A percentile compares a stretch with the other conserved stretches of the same genome.
Conservation (phyloP, 1,140 invertebrate species). For the Aphelinus atriplicis region DNA sequence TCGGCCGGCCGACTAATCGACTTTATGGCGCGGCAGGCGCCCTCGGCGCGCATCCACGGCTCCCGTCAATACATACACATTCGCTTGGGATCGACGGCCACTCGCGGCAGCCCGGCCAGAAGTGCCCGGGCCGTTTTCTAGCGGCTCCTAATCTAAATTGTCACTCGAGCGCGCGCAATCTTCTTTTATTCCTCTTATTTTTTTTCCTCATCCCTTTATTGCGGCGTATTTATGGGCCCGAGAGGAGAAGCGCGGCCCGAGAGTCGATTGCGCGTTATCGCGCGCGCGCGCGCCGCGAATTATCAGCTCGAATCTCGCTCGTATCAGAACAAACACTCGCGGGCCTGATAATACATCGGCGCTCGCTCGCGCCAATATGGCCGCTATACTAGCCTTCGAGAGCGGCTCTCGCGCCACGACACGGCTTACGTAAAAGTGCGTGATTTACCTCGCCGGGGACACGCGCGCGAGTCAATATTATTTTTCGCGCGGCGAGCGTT, state of each 20-base stretch:
- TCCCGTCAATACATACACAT: constrained; percentile 30
- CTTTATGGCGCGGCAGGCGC: constrained; percentile 53
- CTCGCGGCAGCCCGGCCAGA: too few relatives aligned
- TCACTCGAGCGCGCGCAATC: constrained; percentile 30
- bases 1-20: constrained; percentile 48
- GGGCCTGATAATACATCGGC: constrained; percentile 49
- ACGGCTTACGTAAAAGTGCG: not conserved
- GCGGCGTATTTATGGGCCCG: constrained; percentile 35
- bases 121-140: too few relatives aligned
- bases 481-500: not conserved
- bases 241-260: not conserved
- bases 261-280: constrained; percentile 32
- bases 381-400: not conserved
- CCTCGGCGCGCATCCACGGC: constrained; percentile 31
- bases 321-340: constrained; percentile 58
- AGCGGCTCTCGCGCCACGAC: too few relatives aligned
- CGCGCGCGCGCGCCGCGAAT: constrained; percentile 34
- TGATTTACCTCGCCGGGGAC: constrained; percentile 4
- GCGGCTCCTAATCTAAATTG: constrained; percentile 37
- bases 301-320: constrained; percentile 53
- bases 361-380: constrained; percentile 45
- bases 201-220: constrained; percentile 43
- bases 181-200: constrained; percentile 29
- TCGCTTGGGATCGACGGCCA: constrained; percentile 12
- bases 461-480: constrained; percentile 12